phyloP scores from a whole-genome alignment of 2,113 vertebrate genomes.

The Sinocyclocheilus anshuiensis region DNA sequence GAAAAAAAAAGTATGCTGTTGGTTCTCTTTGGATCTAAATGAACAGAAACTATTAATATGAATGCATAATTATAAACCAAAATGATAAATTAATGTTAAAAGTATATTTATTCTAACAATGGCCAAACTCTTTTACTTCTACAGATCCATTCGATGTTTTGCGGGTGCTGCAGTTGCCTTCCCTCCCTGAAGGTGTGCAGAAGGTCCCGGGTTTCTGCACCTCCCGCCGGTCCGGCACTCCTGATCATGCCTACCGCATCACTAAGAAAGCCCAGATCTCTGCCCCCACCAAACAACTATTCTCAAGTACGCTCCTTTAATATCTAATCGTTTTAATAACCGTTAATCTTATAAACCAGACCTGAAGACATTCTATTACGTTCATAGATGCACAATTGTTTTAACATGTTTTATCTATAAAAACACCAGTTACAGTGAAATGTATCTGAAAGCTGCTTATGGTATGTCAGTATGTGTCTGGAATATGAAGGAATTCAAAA shows the following conservation, averaged over 20 bases:
- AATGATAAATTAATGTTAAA: too few species aligned
- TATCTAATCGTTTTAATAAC: not conserved
- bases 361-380: not conserved
- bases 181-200: constrained; percentile 85
- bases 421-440: not conserved
- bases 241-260: constrained; percentile 85
- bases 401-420: not conserved
- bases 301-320: constrained; percentile 70
- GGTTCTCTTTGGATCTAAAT: not conserved
- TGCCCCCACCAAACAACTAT: constrained; percentile 89
- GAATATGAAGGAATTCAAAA: not conserved
- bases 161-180: constrained; percentile 81
- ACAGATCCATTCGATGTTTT: constrained; percentile 84
- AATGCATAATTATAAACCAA: not conserved
- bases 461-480: not conserved
- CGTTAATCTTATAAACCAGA: not conserved
- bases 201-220: constrained; percentile 83
- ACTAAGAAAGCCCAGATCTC: constrained; percentile 88
- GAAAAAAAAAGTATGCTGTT: not conserved
- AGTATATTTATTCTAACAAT: not conserved
- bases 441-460: not conserved
- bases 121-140: not conserved
- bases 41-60: not conserved
- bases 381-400: not conserved
- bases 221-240: constrained; percentile 68